Evolutionary conservation across 2,113 vertebrate species (phyloP).

Genomic region (Nothocercus julius): DNA sequence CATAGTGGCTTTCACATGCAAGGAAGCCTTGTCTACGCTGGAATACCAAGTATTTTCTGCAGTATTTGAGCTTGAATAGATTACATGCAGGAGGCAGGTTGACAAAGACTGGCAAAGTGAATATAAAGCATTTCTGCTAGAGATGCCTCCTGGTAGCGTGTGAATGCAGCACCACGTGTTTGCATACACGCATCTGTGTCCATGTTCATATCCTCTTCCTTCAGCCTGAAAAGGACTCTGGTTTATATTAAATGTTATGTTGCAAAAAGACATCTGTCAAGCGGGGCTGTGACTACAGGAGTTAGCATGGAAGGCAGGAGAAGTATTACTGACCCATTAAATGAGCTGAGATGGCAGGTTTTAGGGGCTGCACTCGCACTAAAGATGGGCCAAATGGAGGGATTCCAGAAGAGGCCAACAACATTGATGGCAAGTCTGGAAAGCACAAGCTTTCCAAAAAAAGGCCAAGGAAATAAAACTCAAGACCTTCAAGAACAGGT

Average conservation of each 20-base stretch:
- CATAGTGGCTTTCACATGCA: background rate
- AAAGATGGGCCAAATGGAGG: background rate
- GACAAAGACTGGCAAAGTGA: background rate
- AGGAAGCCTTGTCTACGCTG: background rate
- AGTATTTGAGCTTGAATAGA: background rate
- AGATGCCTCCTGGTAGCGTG: background rate
- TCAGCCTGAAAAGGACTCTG: background rate
- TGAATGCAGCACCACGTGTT: background rate
- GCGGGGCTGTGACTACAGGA: background rate
- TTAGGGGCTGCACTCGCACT: background rate
- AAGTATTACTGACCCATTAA: background rate
- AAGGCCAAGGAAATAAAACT: background rate
- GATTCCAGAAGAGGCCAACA: background rate
- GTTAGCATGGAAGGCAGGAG: background rate
- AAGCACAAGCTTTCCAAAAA: background rate
- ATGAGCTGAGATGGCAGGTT: accelerated
- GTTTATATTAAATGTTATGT: background rate
- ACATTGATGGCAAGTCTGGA: background rate
- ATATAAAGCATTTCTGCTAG: background rate
- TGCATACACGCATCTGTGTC: background rate
- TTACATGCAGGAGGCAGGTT: background rate
- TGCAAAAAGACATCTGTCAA: background rate
- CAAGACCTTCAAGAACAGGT: background rate
- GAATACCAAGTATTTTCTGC: background rate
- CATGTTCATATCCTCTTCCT: background rate